A percentile compares a stretch with the other conserved stretches of the same genome.
Conservation (phyloP, 2,113 vertebrate species). For the Pterophyllum scalare region DNA sequence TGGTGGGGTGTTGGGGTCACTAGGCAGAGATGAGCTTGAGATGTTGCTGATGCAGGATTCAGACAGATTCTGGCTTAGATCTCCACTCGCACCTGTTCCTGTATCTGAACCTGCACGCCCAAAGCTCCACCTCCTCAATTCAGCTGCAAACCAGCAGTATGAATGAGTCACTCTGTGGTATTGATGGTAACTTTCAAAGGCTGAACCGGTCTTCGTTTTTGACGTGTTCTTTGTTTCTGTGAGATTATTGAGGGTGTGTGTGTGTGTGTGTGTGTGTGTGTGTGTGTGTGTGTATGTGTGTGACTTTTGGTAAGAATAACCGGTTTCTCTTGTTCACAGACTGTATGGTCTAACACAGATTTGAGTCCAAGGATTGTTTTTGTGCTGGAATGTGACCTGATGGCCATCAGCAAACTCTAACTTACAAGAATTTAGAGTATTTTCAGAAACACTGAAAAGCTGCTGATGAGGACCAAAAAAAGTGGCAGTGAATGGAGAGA, state of each 20-base stretch:
- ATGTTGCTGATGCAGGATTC: conserved; percentile 30
- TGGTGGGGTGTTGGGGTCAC: background rate
- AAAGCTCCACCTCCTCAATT: conserved; percentile 21
- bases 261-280: background rate
- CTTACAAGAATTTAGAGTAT: background rate
- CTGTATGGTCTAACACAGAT: background rate
- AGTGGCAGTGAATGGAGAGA: no score
- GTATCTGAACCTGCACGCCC: conserved; percentile 39
- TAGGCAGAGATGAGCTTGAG: background rate
- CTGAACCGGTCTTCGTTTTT: background rate
- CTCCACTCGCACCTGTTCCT: conserved; percentile 37
- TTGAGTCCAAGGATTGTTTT: background rate
- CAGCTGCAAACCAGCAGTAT: background rate
- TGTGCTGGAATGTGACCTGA: background rate
- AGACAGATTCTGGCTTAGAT: conserved; percentile 14
- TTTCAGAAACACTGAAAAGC: background rate
- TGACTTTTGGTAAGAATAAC: conserved; percentile 27
- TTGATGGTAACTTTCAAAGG: conserved; percentile 30
- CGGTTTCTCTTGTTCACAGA: conserved; percentile 33
- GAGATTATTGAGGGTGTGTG: conserved; percentile 43
- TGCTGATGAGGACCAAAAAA: background rate
- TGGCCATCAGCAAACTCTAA: background rate
- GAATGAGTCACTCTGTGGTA: conserved; percentile 32
- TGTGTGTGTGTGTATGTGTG: background rate
- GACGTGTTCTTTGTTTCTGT: conserved; percentile 27